Base-by-base conservation (phyloP, 2,888 invertebrate genomes). In the Pachydiplax longipennis region DNA sequence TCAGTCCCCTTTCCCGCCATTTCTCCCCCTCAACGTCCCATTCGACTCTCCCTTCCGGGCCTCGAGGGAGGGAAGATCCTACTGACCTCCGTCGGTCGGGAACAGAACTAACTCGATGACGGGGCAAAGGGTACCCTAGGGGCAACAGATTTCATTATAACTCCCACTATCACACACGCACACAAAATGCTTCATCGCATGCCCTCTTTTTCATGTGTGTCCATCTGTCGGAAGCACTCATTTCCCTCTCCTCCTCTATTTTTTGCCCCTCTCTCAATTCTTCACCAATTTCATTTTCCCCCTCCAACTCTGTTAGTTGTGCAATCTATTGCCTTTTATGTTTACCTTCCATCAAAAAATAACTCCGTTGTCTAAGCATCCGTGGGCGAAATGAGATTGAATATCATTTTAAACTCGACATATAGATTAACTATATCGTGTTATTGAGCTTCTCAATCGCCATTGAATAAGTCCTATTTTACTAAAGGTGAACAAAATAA, bases 31-130 rank as follows among this genome's bases (percentile, higher is more conserved):
- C 81, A 12, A 58, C 44, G 44, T 40, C 80, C 80, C 80, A 65
- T 48, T 87, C 80, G 65, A 90, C 73, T 31, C 44, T 48, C 90
- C n/a, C 53, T 82, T 25, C 61, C 53, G n/a, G 90, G 91, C 80
- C 80, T 83, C 81, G 10, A n/a, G 80, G 83, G 58, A 80, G 80
- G 83, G 58, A 80, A 80, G 91, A 90, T 83, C 58, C 80, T 58
- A 40, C 87, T 80, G 91, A 91, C 82, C 87, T 73, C 87, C 87
- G 61, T 73, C 91, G 73, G 83, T 87, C 83, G 83, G 83, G 83
- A 83, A 61, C 83, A 83, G 83, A 83, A 83, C 83, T 83, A 83
- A 83, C 83, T 83, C 83, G 83, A 83, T 83, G 83, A 83, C 58
- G 83, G 83, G 83, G 83, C 83, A 83, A 83, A 83, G 83, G 83